phyloP scores from a whole-genome alignment of 2,113 vertebrate species.

The Eublepharis macularius region DNA sequence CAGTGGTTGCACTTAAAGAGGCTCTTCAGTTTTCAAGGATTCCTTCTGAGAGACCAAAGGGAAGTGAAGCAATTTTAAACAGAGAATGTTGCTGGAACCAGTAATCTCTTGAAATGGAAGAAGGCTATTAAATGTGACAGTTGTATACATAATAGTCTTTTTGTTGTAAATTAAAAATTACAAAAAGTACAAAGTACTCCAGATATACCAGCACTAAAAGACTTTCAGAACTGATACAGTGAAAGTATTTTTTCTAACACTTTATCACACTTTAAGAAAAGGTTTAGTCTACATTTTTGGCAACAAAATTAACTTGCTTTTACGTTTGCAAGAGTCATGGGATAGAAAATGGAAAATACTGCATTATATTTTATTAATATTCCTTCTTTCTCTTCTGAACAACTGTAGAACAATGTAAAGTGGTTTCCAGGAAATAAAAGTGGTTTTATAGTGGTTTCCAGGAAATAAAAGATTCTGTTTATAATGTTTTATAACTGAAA shows the following conservation, averaged over 20 bases:
- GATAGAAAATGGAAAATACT: neutral
- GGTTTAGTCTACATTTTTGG: neutral
- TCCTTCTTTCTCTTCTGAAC: neutral
- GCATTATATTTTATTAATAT: neutral
- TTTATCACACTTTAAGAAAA: neutral
- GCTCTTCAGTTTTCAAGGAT: conserved; percentile 29
- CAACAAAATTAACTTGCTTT: neutral
- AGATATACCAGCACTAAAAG: neutral
- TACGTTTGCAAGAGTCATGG: neutral
- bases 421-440: neutral
- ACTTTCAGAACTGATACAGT: neutral
- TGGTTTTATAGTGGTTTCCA: neutral
- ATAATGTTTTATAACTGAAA: neutral
- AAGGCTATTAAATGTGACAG: conserved; percentile 4
- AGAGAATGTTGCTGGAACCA: neutral
- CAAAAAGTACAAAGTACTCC: neutral
- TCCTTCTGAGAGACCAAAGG: neutral
- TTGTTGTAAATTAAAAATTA: neutral
- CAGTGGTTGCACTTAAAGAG: conserved; percentile 3
- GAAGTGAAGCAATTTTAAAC: neutral
- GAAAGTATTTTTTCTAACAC: neutral
- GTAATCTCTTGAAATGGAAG: neutral
- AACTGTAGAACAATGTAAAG: neutral
- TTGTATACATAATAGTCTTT: neutral
- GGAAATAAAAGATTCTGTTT: neutral